Evolutionary conservation across 2,888 invertebrate species (phyloP).

Genomic region (Oscheius sp.): DNA sequence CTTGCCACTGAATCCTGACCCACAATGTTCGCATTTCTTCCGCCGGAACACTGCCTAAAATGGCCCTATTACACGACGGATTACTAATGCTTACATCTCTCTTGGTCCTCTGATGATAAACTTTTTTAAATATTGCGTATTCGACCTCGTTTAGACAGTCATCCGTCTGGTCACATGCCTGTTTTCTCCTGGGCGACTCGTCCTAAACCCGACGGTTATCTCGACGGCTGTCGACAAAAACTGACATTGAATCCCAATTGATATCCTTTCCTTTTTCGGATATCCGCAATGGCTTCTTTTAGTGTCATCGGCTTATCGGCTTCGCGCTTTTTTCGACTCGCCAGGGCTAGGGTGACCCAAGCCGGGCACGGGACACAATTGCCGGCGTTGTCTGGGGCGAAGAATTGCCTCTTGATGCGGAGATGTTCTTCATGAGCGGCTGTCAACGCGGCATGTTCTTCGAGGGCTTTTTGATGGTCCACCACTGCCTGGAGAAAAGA

Average conservation of each 20-base stretch:
- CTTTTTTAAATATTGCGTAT: slow-evolving; percentile 62
- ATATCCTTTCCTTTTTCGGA: slow-evolving; percentile 57
- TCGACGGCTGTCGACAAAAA: not conserved
- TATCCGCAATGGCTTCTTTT: slow-evolving; percentile 60
- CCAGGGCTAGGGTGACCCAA: slow-evolving; percentile 67
- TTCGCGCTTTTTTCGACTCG: slow-evolving; percentile 54
- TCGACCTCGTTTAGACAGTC: slow-evolving; percentile 66
- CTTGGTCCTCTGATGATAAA: slow-evolving; percentile 62
- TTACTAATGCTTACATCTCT: slow-evolving; percentile 57
- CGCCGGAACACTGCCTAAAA: slow-evolving; percentile 47
- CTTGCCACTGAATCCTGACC: slow-evolving; percentile 41
- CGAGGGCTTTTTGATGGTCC: slow-evolving; percentile 46
- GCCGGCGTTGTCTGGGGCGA: slow-evolving; percentile 61
- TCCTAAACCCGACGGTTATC: slow-evolving; percentile 5
- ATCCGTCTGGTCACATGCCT: slow-evolving; percentile 59
- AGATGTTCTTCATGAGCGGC: slow-evolving; percentile 51
- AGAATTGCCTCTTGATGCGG: slow-evolving; percentile 66
- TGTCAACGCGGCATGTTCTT: slow-evolving; percentile 39
- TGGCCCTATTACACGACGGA: not conserved
- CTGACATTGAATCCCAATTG: slow-evolving; percentile 52
- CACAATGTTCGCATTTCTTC: slow-evolving; percentile 54
- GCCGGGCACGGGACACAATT: slow-evolving; percentile 68
- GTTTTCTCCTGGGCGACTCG: slow-evolving; percentile 34
- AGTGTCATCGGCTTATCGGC: slow-evolving; percentile 43
- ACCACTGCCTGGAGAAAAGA: slow-evolving; percentile 38